These are phyloP conservation scores for Neodiprion pinetum DNA, from an alignment of 1,140 invertebrate species.

Conservation along the genomic window DNA sequence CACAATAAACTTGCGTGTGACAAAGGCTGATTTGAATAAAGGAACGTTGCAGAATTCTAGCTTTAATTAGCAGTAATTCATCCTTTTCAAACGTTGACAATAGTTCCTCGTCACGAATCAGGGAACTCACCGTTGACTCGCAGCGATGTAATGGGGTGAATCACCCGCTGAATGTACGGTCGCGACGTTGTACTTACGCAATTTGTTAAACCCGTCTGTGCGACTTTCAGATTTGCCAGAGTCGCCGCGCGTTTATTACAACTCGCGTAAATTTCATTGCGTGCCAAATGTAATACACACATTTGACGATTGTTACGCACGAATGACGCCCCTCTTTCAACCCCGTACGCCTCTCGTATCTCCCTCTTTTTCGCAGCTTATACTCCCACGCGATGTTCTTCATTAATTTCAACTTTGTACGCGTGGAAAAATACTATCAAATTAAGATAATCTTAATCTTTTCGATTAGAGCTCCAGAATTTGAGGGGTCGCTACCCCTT, in stretches of 20 bases:
- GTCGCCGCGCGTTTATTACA: background rate
- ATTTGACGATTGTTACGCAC: background rate
- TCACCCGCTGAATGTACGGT: too few species aligned
- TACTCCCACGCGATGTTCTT: background rate
- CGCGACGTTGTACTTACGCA: background rate
- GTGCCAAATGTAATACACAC: background rate
- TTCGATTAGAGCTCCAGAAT: background rate
- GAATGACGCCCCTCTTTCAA: background rate
- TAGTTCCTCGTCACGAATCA: background rate
- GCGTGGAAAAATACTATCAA: background rate
- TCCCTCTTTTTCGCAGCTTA: too few species aligned
- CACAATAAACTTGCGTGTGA: slow-evolving; percentile 2
- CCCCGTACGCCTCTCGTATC: too few species aligned
- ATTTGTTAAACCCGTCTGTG: background rate
- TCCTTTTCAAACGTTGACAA: background rate
- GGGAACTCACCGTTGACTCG: background rate
- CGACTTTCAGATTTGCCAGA: background rate
- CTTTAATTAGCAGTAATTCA: slow-evolving; percentile 5
- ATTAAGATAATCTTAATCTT: background rate
- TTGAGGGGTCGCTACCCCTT: too few species aligned
- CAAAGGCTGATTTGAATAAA: background rate
- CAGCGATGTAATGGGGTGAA: too few species aligned
- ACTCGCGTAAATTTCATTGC: background rate
- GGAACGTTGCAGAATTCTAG: slow-evolving; percentile 1
- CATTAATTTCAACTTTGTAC: background rate